These are phyloP conservation scores for Noctuana brunneofusca DNA, from an alignment of 2,888 invertebrate genomes.

Conservation along the genomic window DNA sequence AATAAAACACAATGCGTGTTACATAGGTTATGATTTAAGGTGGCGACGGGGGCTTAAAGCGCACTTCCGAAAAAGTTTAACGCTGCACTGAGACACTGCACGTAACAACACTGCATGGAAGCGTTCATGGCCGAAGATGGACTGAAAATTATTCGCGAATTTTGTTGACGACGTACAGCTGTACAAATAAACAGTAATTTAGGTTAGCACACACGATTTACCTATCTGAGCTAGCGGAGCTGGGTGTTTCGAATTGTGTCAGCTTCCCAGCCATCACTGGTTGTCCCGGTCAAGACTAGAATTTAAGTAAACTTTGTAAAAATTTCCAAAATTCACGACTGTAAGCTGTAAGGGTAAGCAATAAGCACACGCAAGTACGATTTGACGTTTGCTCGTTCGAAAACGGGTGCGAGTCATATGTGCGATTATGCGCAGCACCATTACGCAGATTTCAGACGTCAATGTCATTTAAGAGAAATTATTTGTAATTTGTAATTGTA, in stretches of 20 bases:
- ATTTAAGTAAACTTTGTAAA: slow-evolving; percentile 41
- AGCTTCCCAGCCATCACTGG: slow-evolving; percentile 77
- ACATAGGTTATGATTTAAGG: slow-evolving; percentile 69
- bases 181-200: slow-evolving; percentile 72
- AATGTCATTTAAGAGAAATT: too few species aligned
- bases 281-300: slow-evolving; percentile 34
- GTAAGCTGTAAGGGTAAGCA: slow-evolving; percentile 55
- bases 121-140: slow-evolving; percentile 58
- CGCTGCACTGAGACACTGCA: slow-evolving; percentile 53
- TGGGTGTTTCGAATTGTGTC: slow-evolving; percentile 91
- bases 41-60: slow-evolving; percentile 44
- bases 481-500: too few species aligned
- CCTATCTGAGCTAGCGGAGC: slow-evolving; percentile 96
- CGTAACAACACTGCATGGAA: slow-evolving; percentile 51
- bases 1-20: slow-evolving; percentile 68
- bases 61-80: slow-evolving; percentile 46
- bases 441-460: not conserved
- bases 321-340: slow-evolving; percentile 51
- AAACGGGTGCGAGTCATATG: slow-evolving; percentile 35
- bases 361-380: slow-evolving; percentile 59
- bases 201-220: slow-evolving; percentile 78
- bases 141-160: slow-evolving; percentile 57
- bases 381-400: slow-evolving; percentile 30
- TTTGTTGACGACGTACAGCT: slow-evolving; percentile 72
- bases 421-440: too few species aligned